A percentile compares a stretch with the other conserved stretches of the same genome.
Evolutionary conservation across 2,797 vertebrate species (phyloP).

Genomic region (Catamblyrhynchus diadema): DNA sequence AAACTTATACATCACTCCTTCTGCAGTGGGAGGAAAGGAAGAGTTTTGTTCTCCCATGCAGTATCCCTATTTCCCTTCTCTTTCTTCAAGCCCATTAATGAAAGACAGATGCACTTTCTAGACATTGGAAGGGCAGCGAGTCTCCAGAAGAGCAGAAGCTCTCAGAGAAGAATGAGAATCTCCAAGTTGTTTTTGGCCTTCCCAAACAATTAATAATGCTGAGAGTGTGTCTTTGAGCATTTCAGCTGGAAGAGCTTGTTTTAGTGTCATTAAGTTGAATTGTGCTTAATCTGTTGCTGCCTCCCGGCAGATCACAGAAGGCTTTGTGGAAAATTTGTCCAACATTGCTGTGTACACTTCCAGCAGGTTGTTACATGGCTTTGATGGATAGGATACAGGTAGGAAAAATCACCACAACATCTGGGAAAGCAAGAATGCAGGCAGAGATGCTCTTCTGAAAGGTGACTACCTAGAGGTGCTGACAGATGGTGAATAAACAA

Average conservation of each 20-base stretch:
- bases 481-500: slow-evolving; percentile 49
- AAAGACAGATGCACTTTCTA: neutral
- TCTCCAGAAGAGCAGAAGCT: neutral
- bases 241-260: slow-evolving; percentile 25
- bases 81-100: neutral
- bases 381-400: slow-evolving; percentile 32
- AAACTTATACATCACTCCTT: neutral
- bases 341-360: neutral
- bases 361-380: slow-evolving; percentile 47
- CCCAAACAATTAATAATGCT: neutral
- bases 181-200: neutral
- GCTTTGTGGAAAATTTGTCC: slow-evolving; percentile 35
- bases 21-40: neutral
- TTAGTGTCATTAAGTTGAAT: neutral
- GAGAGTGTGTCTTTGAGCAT: neutral
- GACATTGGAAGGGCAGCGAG: neutral
- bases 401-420: slow-evolving; percentile 42
- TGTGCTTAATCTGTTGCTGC: neutral
- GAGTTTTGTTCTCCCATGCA: neutral
- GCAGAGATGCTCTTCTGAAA: neutral
- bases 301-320: neutral
- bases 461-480: slow-evolving; percentile 18
- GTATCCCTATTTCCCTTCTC: neutral
- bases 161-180: neutral
- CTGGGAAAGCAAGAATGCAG: neutral